These are phyloP conservation scores for Wiebesia pumilae DNA, from an alignment of 1,140 invertebrate genomes.

Conservation along the genomic window DNA sequence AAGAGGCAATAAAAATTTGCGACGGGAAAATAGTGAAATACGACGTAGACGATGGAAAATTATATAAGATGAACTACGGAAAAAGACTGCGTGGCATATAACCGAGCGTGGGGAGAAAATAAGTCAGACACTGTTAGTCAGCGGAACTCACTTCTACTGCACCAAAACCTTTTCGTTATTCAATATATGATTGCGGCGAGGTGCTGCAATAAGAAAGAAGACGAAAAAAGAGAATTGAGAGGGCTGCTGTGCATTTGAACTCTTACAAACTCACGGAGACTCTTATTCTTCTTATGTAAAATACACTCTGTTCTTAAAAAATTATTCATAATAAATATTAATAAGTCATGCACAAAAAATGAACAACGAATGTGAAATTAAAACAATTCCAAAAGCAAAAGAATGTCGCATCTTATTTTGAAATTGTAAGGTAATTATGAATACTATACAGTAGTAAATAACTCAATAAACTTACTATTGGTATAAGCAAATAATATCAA, in stretches of 20 bases:
- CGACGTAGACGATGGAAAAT: not conserved
- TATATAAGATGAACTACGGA: not conserved
- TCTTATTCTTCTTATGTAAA: too few relatives aligned
- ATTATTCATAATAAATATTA: too few relatives aligned
- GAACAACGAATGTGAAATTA: too few relatives aligned
- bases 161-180: constrained; percentile 59
- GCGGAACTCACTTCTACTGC: constrained; percentile 57
- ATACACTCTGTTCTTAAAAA: too few relatives aligned
- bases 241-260: not conserved
- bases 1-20: not conserved
- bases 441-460: too few relatives aligned
- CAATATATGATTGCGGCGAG: constrained; percentile 53
- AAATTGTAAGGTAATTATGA: too few relatives aligned
- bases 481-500: too few relatives aligned
- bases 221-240: too few relatives aligned
- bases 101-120: constrained; percentile 42
- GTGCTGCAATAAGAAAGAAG: not conserved
- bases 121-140: constrained; percentile 63
- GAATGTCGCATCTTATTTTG: too few relatives aligned
- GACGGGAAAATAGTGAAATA: not conserved
- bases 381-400: too few relatives aligned
- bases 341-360: too few relatives aligned
- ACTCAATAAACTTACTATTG: too few relatives aligned
- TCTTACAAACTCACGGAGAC: not conserved
- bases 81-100: not conserved